Conservation (phyloP, 2,797 vertebrate genomes). For the Dendrocincla fuliginosa region DNA sequence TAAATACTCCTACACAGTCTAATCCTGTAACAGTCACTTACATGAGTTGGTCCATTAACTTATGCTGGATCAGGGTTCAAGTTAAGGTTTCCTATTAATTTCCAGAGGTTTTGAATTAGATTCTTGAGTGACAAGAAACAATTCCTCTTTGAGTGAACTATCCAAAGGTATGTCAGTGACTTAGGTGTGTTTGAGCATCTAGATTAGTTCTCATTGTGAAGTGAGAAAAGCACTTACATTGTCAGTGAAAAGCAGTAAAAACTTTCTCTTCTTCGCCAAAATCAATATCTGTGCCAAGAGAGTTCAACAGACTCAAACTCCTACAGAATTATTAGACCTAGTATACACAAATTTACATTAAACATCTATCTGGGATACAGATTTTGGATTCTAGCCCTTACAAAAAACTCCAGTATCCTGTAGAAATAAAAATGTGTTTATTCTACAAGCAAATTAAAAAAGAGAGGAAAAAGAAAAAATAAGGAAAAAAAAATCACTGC, state of each 20-base stretch:
- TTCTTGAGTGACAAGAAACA: neutral
- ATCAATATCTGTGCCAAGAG: neutral
- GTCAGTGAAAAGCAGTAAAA: neutral
- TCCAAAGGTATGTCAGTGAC: neutral
- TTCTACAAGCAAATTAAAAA: neutral
- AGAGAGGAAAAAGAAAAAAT: accelerated
- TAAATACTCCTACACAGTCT: neutral
- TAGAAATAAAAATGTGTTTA: neutral
- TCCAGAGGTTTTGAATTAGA: neutral
- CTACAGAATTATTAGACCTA: neutral
- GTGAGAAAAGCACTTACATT: neutral
- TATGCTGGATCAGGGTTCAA: neutral
- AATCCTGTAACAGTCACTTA: neutral
- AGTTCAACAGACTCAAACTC: neutral
- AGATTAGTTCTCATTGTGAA: neutral
- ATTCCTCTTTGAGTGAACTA: neutral
- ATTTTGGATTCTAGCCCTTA: neutral
- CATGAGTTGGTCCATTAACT: neutral
- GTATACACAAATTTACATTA: neutral
- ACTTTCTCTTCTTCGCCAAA: neutral
- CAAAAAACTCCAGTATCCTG: neutral
- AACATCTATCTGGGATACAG: neutral
- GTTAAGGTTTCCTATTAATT: neutral
- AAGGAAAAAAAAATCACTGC: accelerated
- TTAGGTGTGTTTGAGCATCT: neutral